phyloP scores from a whole-genome alignment of 2,888 invertebrate species.

The Nasonovia ribisnigri region DNA sequence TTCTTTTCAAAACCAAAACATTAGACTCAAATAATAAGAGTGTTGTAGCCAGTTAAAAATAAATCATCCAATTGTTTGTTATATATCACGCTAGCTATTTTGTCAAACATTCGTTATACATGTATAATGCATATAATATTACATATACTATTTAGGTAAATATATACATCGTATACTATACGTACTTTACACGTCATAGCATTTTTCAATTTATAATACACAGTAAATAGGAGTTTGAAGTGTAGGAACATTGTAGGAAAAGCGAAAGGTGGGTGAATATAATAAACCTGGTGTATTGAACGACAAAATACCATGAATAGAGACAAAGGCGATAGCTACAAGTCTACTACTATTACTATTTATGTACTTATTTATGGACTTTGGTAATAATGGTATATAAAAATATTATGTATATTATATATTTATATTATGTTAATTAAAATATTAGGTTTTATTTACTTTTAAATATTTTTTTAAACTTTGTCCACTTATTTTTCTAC shows the following conservation, averaged over 20 bases:
- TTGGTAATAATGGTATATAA: neutral
- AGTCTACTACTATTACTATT: neutral
- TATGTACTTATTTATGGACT: neutral
- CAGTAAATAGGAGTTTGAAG: neutral
- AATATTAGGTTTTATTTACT: neutral
- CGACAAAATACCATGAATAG: neutral
- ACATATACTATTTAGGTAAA: neutral
- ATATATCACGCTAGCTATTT: neutral
- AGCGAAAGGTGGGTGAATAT: neutral
- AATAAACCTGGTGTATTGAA: neutral
- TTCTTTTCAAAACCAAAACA: neutral
- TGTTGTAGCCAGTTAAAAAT: neutral
- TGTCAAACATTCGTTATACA: neutral
- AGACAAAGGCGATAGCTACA: neutral
- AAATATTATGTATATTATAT: neutral
- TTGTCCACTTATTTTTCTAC: neutral
- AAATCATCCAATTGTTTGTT: neutral
- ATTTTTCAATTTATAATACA: neutral
- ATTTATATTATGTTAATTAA: too few relatives aligned
- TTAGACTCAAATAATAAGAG: neutral
- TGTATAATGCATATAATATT: neutral
- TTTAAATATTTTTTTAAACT: neutral
- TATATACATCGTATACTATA: neutral
- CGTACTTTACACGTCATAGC: neutral
- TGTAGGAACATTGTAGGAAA: neutral